Conservation (phyloP, 2,797 vertebrate species). For the Valencia hispanica region DNA sequence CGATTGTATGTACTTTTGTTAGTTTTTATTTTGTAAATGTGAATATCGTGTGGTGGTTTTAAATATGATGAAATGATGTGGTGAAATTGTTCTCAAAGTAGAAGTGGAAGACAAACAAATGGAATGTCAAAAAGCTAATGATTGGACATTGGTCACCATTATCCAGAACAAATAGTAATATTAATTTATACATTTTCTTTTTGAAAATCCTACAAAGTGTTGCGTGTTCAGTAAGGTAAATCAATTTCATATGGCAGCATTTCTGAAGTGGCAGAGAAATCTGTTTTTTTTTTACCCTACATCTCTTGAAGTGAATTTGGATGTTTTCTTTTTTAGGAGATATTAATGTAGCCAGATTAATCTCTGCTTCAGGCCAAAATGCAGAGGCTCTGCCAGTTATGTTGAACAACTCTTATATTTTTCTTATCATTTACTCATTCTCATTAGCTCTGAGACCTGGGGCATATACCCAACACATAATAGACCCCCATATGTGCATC, state of each 20-base stretch:
- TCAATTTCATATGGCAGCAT: slow-evolving; percentile 26
- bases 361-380: slow-evolving; percentile 64
- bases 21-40: slow-evolving; percentile 13
- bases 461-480: slow-evolving; percentile 27
- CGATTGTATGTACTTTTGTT: slow-evolving; percentile 12
- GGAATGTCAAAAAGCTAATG: slow-evolving; percentile 5
- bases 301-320: slow-evolving; percentile 48
- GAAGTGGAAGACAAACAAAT: neutral
- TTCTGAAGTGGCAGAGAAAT: slow-evolving; percentile 48
- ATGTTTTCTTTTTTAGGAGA: slow-evolving; percentile 59
- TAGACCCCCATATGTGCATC: slow-evolving; percentile 5
- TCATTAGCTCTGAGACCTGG: slow-evolving; percentile 62
- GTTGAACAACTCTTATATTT: slow-evolving; percentile 72
- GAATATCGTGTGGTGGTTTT: neutral
- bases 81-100: neutral
- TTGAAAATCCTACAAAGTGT: slow-evolving; percentile 29
- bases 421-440: slow-evolving; percentile 70
- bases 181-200: slow-evolving; percentile 11
- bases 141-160: slow-evolving; percentile 17
- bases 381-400: slow-evolving; percentile 63
- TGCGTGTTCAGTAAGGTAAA: slow-evolving; percentile 45
- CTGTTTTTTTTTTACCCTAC: slow-evolving; percentile 45
- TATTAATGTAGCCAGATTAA: slow-evolving; percentile 68
- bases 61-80: neutral
- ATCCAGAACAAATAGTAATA: slow-evolving; percentile 13